Conservation (phyloP, 2,888 invertebrate genomes). For the Yponomeuta sedellus region DNA sequence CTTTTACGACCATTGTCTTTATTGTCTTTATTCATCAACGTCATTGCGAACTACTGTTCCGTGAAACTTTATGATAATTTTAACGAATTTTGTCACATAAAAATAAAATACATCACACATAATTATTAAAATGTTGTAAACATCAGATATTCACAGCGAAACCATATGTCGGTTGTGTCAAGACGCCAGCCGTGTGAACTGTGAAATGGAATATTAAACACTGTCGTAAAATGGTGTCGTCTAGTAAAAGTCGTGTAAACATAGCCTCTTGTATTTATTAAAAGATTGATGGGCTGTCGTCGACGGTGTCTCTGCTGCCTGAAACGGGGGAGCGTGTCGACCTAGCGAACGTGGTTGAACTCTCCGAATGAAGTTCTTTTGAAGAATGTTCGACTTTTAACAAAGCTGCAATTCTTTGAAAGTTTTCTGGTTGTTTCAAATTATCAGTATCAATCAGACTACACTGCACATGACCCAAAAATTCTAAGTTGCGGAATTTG, state of each 20-base stretch:
- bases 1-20: neutral
- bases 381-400: too few species aligned
- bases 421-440: too few species aligned
- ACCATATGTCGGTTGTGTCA: conserved; percentile 50
- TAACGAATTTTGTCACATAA: conserved; percentile 5
- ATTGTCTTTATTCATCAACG: neutral
- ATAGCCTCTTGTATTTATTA: conserved; percentile 52
- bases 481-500: too few species aligned
- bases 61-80: conserved; percentile 2
- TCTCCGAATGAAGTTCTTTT: too few species aligned
- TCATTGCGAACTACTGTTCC: conserved; percentile 17
- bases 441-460: too few species aligned
- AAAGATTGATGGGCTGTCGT: conserved; percentile 69
- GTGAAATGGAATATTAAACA: conserved; percentile 60
- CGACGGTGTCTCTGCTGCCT: conserved; percentile 52
- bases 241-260: conserved; percentile 48
- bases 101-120: neutral
- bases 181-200: conserved; percentile 34
- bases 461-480: too few species aligned
- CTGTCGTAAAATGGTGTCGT: conserved; percentile 58
- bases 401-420: too few species aligned
- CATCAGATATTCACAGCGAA: conserved; percentile 34
- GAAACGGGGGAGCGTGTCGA: conserved; percentile 23
- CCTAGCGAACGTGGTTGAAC: neutral
- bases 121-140: conserved; percentile 18